These are phyloP conservation scores for Habropoda laboriosa DNA, from an alignment of 1,140 invertebrate genomes.

Conservation along the genomic window DNA sequence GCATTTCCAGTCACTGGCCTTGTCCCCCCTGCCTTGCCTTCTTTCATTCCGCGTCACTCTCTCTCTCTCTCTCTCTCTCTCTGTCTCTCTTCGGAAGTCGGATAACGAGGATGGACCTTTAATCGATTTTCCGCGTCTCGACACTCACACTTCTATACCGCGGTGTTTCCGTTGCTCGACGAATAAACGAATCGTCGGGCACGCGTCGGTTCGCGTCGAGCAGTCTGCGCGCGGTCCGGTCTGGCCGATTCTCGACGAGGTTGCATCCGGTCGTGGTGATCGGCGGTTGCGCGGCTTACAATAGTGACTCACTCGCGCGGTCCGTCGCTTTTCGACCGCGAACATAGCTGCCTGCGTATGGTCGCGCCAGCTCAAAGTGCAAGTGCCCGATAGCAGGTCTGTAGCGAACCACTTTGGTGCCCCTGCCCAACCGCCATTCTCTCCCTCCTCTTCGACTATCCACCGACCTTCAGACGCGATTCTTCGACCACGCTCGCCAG, in stretches of 20 bases:
- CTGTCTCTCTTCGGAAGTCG: too few species aligned
- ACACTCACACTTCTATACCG: not conserved
- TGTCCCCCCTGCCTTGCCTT: constrained; percentile 5
- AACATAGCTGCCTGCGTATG: constrained; percentile 17
- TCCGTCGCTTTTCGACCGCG: not conserved
- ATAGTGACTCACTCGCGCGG: constrained; percentile 35
- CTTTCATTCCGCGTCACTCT: not conserved
- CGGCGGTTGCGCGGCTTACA: constrained; percentile 6
- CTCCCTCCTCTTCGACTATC: not conserved
- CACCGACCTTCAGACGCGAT: not conserved
- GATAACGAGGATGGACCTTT: too few species aligned
- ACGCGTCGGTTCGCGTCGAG: constrained; percentile 14
- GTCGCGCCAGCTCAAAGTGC: constrained; percentile 54
- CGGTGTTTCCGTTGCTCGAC: not conserved
- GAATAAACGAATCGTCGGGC: not conserved
- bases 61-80: too few species aligned
- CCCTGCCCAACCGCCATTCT: constrained; percentile 9
- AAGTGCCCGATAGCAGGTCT: constrained; percentile 53
- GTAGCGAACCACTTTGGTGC: not conserved
- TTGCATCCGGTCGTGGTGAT: constrained; percentile 24
- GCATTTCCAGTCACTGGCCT: too few species aligned
- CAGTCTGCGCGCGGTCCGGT: constrained; percentile 1
- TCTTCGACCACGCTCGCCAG: not conserved
- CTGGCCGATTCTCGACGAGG: constrained; percentile 3
- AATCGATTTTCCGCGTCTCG: too few species aligned